phyloP scores from a whole-genome alignment of 1,140 invertebrate genomes.

The Nilaparvata lugens region DNA sequence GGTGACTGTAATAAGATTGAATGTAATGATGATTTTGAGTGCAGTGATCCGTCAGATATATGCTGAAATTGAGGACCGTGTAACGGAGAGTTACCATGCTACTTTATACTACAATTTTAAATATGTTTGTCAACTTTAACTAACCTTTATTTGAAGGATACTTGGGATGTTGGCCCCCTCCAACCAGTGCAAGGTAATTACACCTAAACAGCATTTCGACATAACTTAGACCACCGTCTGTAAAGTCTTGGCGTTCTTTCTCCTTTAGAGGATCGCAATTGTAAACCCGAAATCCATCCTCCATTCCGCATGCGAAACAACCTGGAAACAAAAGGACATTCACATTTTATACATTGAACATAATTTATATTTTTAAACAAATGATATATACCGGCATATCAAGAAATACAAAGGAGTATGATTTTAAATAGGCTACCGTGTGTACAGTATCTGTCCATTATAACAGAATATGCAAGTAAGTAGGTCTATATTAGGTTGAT shows the following conservation, averaged over 20 bases:
- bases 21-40: too few relatives aligned
- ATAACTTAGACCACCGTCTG: conserved; percentile 81
- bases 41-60: too few relatives aligned
- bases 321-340: conserved; percentile 49
- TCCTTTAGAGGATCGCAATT: conserved; percentile 95
- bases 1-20: too few relatives aligned
- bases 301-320: conserved; percentile 95
- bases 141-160: conserved; percentile 86
- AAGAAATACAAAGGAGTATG: too few relatives aligned
- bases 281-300: conserved; percentile 94
- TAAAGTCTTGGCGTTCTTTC: conserved; percentile 87
- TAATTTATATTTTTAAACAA: background rate
- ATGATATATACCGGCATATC: too few relatives aligned
- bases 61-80: too few relatives aligned
- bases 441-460: too few relatives aligned
- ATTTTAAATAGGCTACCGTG: too few relatives aligned
- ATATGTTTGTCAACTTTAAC: background rate
- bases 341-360: background rate
- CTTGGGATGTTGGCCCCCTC: conserved; percentile 81
- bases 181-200: conserved; percentile 94
- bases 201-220: conserved; percentile 97
- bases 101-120: too few relatives aligned
- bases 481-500: too few relatives aligned
- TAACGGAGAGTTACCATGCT: too few relatives aligned
- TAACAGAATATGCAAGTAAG: too few relatives aligned